Percentiles rank a stretch among this genome's conserved stretches.
phyloP scores from a whole-genome alignment of 1,140 invertebrate species.

The Carposina sasakii region DNA sequence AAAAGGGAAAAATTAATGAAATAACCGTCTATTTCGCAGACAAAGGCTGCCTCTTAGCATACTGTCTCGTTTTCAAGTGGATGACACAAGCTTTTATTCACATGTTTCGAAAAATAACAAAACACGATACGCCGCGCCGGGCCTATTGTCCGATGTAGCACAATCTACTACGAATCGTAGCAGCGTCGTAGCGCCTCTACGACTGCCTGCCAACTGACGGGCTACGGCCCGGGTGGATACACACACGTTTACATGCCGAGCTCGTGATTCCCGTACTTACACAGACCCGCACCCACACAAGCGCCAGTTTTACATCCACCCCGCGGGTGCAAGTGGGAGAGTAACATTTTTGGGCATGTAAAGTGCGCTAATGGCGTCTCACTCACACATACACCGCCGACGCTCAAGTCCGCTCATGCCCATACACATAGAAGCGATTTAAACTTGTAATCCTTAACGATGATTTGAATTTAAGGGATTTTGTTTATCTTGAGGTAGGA shows the following conservation, averaged over 20 bases:
- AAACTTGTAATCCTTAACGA: conserved; percentile 71
- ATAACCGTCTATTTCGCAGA: conserved; percentile 36
- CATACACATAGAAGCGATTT: conserved; percentile 61
- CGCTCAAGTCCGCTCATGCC: conserved; percentile 40
- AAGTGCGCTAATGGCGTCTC: conserved; percentile 56
- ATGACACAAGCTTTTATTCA: conserved; percentile 44
- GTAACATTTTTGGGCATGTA: conserved; percentile 64
- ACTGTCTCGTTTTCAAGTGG: conserved; percentile 43
- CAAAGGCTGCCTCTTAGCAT: conserved; percentile 40
- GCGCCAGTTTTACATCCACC: conserved; percentile 34
- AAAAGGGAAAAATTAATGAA: too few relatives aligned
- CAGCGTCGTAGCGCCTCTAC: conserved; percentile 52
- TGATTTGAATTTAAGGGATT: conserved; percentile 68
- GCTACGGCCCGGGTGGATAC: conserved; percentile 61
- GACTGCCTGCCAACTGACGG: conserved; percentile 58
- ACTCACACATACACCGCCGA: conserved; percentile 42
- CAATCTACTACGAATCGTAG: conserved; percentile 47
- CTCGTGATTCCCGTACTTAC: conserved; percentile 21
- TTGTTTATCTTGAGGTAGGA: conserved; percentile 38
- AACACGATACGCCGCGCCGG: conserved; percentile 49
- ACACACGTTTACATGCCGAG: conserved; percentile 33
- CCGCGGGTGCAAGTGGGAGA: conserved; percentile 53
- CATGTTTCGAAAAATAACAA: conserved; percentile 56
- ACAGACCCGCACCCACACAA: conserved; percentile 41
- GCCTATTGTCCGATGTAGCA: conserved; percentile 55